Conservation (phyloP, 2,888 invertebrate species). For the Deilephila elpenor region DNA sequence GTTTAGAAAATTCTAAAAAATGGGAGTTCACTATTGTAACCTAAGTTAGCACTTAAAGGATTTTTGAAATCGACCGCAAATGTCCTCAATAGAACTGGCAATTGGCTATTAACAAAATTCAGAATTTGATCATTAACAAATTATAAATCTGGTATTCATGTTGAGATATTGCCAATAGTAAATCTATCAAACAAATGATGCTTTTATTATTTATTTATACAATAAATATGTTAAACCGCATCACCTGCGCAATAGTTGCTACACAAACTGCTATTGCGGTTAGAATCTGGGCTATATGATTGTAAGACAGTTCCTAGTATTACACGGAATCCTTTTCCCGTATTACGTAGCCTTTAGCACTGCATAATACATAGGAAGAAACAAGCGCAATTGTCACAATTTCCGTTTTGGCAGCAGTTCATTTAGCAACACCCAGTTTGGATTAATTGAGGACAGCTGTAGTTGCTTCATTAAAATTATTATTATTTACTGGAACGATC, state of each 20-base stretch:
- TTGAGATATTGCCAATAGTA: too few relatives aligned
- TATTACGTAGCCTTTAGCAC: background rate
- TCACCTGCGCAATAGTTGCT: background rate
- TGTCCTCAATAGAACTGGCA: too few relatives aligned
- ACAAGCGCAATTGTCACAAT: background rate
- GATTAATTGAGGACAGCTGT: background rate
- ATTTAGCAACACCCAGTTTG: conserved; percentile 9
- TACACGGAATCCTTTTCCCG: background rate
- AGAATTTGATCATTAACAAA: too few relatives aligned
- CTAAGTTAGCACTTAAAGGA: too few relatives aligned
- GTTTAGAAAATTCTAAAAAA: too few relatives aligned
- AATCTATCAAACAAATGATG: too few relatives aligned
- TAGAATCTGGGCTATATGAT: background rate
- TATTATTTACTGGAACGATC: too few relatives aligned
- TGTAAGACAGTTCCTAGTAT: background rate
- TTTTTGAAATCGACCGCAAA: too few relatives aligned
- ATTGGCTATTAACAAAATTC: too few relatives aligned
- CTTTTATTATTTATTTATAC: too few relatives aligned
- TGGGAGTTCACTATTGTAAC: too few relatives aligned
- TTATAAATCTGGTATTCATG: too few relatives aligned
- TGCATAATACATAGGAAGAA: background rate
- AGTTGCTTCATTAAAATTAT: background rate
- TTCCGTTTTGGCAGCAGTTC: conserved; percentile 16
- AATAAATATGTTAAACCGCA: background rate
- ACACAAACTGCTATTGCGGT: background rate